Conservation (phyloP, 1,140 invertebrate species). For the Elymnias hypermnestra region DNA sequence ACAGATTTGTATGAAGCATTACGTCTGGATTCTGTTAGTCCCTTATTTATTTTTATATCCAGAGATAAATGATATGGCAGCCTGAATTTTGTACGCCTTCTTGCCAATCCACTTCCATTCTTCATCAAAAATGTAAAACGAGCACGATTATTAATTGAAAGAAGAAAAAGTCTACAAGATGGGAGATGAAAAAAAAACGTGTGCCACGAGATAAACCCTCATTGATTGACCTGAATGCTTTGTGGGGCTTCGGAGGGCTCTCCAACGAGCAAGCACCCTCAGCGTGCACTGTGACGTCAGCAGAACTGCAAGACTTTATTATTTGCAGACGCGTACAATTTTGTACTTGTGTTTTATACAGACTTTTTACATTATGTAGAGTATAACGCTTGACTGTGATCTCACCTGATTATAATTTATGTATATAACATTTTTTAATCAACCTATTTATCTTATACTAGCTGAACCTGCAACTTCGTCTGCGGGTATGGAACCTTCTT, state of each 20-base stretch:
- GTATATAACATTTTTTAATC: too few species aligned
- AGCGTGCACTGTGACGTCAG: conserved; percentile 23
- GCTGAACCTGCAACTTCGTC: too few species aligned
- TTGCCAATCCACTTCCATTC: not conserved
- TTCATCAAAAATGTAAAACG: conserved; percentile 10
- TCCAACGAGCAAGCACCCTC: conserved; percentile 23
- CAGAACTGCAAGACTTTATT: conserved; percentile 15
- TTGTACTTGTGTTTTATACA: not conserved
- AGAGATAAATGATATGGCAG: too few species aligned
- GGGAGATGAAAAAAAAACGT: conserved; percentile 9
- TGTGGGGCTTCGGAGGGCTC: conserved; percentile 20
- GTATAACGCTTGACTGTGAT: too few species aligned
- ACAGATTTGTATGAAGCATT: too few species aligned
- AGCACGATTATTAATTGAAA: conserved; percentile 13
- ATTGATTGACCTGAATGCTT: conserved; percentile 31
- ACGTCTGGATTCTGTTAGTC: too few species aligned
- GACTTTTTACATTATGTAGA: not conserved
- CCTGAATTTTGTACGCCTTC: not conserved
- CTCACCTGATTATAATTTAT: too few species aligned
- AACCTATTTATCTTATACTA: too few species aligned
- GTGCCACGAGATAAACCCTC: conserved; percentile 20
- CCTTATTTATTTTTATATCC: too few species aligned
- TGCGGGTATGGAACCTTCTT: too few species aligned
- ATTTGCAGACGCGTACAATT: conserved; percentile 9
- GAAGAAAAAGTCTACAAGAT: conserved; percentile 6